Conservation (phyloP, 2,113 vertebrate species). For the Pygoscelis antarcticus region DNA sequence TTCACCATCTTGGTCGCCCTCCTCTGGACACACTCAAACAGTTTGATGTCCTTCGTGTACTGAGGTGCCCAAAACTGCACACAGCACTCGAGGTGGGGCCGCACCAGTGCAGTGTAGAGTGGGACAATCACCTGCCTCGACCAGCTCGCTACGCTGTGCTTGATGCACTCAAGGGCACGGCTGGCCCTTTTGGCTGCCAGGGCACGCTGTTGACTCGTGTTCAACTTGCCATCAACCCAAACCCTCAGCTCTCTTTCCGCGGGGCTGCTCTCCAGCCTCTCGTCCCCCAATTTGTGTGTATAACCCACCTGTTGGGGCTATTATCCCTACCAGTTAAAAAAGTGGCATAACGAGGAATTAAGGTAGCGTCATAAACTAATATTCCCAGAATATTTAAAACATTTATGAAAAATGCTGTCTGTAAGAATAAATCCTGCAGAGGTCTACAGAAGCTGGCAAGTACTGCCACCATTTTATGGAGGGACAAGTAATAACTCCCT, state of each 20-base stretch:
- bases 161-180: neutral
- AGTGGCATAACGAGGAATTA: neutral
- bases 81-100: neutral
- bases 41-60: accelerated
- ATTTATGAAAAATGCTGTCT: neutral
- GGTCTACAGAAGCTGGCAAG: neutral
- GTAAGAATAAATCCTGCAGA: neutral
- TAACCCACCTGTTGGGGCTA: neutral
- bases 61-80: neutral
- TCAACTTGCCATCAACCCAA: neutral
- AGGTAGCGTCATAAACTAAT: neutral
- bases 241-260: accelerated
- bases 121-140: neutral
- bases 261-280: neutral
- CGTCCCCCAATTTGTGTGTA: accelerated
- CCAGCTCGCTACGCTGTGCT: neutral
- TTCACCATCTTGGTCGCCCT: neutral
- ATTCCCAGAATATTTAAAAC: neutral
- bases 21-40: too few species aligned
- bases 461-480: neutral
- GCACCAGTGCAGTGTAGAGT: neutral
- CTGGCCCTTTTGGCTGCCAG: neutral
- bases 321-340: neutral
- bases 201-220: neutral
- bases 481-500: neutral